A percentile compares a stretch with the other conserved stretches of the same genome.
These are phyloP conservation scores for Hypanus sabinus DNA, from an alignment of 2,113 vertebrate species.

Conservation along the genomic window DNA sequence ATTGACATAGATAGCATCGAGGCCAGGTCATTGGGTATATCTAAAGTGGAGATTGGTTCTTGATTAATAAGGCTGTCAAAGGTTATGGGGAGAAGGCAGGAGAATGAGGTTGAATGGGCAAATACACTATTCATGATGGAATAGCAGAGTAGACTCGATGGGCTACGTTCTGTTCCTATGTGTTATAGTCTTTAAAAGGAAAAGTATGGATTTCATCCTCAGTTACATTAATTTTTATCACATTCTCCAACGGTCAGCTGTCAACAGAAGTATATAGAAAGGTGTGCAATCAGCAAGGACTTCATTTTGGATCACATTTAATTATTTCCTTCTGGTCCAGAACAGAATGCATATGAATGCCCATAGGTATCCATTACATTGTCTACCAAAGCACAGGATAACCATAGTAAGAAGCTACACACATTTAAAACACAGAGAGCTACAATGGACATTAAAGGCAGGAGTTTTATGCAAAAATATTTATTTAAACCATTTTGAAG, in stretches of 20 bases:
- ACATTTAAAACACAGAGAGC: neutral
- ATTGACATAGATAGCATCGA: too few species aligned
- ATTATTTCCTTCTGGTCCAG: neutral
- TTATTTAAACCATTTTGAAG: neutral
- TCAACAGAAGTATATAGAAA: neutral
- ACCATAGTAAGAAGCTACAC: neutral
- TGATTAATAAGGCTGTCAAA: too few species aligned
- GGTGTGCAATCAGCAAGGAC: neutral
- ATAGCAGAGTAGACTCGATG: too few species aligned
- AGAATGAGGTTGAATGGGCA: too few species aligned
- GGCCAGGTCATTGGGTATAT: too few species aligned
- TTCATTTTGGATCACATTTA: neutral
- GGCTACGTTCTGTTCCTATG: too few species aligned
- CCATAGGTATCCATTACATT: neutral
- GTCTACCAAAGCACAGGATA: neutral
- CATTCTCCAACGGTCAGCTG: neutral
- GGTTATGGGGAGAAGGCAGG: too few species aligned
- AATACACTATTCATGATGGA: too few species aligned
- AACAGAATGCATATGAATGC: neutral
- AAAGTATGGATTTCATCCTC: neutral
- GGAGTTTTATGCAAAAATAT: neutral
- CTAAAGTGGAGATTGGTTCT: too few species aligned
- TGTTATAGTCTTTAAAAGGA: too few species aligned
- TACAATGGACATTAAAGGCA: neutral
- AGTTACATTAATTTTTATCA: too few species aligned